phyloP scores from a whole-genome alignment of 1,140 invertebrate genomes.

The Musca domestica region DNA sequence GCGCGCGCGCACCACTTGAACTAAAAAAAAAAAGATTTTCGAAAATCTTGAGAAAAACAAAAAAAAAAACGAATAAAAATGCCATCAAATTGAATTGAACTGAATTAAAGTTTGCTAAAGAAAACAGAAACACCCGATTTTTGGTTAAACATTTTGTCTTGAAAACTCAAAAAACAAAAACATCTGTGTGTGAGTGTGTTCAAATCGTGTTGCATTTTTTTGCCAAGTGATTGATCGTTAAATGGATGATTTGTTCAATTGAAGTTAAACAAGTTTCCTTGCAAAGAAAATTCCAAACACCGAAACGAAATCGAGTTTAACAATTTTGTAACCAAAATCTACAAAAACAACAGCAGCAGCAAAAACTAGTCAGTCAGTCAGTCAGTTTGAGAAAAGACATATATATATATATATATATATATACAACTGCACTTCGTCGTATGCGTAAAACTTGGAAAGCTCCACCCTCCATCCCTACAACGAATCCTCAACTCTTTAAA shows the following conservation, averaged over 20 bases:
- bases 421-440: constrained; percentile 9
- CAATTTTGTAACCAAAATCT: too few relatives aligned
- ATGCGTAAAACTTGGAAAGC: not conserved
- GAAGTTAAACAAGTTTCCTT: constrained; percentile 19
- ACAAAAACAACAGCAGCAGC: too few relatives aligned
- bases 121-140: not conserved
- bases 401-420: too few relatives aligned
- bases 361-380: not conserved
- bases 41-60: not conserved
- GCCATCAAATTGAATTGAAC: not conserved
- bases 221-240: too few relatives aligned
- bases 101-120: not conserved
- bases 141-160: not conserved
- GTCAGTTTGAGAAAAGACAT: not conserved
- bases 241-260: constrained; percentile 9
- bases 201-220: too few relatives aligned
- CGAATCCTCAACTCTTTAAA: too few relatives aligned
- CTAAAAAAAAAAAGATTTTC: not conserved
- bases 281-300: not conserved
- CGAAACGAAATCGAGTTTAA: not conserved
- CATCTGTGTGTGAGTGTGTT: too few relatives aligned
- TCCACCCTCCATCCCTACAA: too few relatives aligned
- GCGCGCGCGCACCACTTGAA: not conserved
- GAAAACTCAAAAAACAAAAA: not conserved
- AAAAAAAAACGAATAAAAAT: constrained; percentile 3